These are phyloP conservation scores for Cynodonichthys magdalenae DNA, from an alignment of 2,797 vertebrate species.

Conservation along the genomic window DNA sequence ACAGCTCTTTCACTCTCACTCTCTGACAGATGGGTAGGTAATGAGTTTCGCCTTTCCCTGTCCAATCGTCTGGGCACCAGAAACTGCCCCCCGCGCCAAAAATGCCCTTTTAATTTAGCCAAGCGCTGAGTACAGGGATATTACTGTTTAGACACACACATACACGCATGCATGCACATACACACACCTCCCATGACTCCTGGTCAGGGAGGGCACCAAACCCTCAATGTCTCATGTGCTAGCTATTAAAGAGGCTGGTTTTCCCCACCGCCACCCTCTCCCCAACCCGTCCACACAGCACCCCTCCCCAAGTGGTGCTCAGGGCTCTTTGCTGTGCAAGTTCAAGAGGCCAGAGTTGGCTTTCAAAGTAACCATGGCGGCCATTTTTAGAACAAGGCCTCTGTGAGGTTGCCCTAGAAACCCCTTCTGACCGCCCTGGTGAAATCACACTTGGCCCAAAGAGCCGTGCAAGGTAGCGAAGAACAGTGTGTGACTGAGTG, in stretches of 20 bases:
- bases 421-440: constrained; percentile 76
- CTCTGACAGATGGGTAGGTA: constrained; percentile 82
- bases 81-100: constrained; percentile 76
- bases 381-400: constrained; percentile 82
- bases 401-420: constrained; percentile 82
- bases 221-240: constrained; percentile 78
- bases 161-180: constrained; percentile 21
- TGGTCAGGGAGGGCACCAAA: constrained; percentile 72
- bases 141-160: constrained; percentile 72
- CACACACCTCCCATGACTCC: constrained; percentile 68
- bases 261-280: constrained; percentile 35
- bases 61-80: constrained; percentile 79
- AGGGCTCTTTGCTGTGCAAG: constrained; percentile 71
- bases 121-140: constrained; percentile 80
- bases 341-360: constrained; percentile 77
- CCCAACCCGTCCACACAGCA: constrained; percentile 57
- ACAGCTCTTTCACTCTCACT: constrained; percentile 72
- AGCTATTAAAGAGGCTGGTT: constrained; percentile 76
- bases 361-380: constrained; percentile 81
- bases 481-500: constrained; percentile 56
- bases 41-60: constrained; percentile 80
- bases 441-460: constrained; percentile 78
- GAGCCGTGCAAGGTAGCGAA: constrained; percentile 46
- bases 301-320: constrained; percentile 68
- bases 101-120: constrained; percentile 83